These are phyloP conservation scores for Saccostrea cuccullata DNA, from an alignment of 1,140 invertebrate genomes.

Conservation along the genomic window DNA sequence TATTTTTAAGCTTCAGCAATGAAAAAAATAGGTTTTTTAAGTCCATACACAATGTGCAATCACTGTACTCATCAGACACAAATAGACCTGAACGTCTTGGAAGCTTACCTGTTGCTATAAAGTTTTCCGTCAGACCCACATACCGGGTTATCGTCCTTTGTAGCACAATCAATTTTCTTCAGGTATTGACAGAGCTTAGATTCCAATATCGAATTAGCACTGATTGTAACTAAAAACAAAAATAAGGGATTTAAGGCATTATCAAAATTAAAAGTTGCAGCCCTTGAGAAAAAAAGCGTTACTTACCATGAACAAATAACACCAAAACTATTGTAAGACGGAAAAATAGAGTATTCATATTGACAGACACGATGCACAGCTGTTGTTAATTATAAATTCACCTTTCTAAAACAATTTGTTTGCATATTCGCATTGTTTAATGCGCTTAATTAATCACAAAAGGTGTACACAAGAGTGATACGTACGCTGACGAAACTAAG, in stretches of 20 bases:
- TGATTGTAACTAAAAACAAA: background rate
- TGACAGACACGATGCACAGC: slow-evolving; percentile 4
- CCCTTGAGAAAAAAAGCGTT: background rate
- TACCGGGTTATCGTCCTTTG: background rate
- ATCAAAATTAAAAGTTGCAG: background rate
- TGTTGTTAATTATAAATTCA: background rate
- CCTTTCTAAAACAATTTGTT: background rate
- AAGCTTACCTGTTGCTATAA: background rate
- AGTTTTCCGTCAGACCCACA: background rate
- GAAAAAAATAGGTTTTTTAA: too few species aligned
- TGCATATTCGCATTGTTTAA: slow-evolving; percentile 10
- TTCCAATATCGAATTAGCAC: background rate
- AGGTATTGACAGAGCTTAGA: background rate
- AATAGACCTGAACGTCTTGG: too few species aligned
- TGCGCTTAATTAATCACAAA: background rate
- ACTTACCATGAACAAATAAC: background rate
- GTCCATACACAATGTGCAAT: too few species aligned
- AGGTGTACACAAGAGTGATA: background rate
- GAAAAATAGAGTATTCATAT: background rate
- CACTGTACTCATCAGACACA: too few species aligned
- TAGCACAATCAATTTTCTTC: background rate
- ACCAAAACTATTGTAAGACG: background rate
- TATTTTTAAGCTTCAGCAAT: too few species aligned
- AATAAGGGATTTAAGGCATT: background rate
- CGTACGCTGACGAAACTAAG: background rate